Conservation (phyloP, 1,140 invertebrate genomes). For the Geopemphigus sp. region DNA sequence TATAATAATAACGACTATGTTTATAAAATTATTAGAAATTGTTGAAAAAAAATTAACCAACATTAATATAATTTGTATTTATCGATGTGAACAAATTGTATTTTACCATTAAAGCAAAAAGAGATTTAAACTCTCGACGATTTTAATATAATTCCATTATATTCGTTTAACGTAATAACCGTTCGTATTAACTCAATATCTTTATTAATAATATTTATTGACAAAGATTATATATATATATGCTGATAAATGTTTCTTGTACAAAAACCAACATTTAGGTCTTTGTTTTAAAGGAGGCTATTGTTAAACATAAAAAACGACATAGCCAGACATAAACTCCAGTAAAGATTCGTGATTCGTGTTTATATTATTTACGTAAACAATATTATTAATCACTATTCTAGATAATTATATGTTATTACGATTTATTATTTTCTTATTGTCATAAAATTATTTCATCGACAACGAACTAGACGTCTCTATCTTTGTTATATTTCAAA, state of each 20-base stretch:
- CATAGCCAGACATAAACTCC: background rate
- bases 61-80: background rate
- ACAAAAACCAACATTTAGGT: background rate
- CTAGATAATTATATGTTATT: conserved; percentile 12
- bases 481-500: background rate
- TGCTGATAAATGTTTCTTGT: background rate
- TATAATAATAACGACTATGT: background rate
- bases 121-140: background rate
- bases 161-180: background rate
- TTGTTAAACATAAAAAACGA: background rate
- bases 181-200: background rate
- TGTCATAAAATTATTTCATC: background rate
- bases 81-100: background rate
- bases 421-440: background rate
- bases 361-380: background rate
- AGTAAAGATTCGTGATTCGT: background rate
- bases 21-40: background rate
- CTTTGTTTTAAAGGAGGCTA: background rate
- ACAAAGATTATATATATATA: background rate
- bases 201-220: background rate
- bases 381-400: conserved; percentile 21
- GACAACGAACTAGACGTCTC: background rate
- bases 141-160: background rate
- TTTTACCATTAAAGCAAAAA: background rate
- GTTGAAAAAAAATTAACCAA: background rate